Evolutionary conservation across 2,888 invertebrate genomes (phyloP).

Genomic region (Nyleta sp.): DNA sequence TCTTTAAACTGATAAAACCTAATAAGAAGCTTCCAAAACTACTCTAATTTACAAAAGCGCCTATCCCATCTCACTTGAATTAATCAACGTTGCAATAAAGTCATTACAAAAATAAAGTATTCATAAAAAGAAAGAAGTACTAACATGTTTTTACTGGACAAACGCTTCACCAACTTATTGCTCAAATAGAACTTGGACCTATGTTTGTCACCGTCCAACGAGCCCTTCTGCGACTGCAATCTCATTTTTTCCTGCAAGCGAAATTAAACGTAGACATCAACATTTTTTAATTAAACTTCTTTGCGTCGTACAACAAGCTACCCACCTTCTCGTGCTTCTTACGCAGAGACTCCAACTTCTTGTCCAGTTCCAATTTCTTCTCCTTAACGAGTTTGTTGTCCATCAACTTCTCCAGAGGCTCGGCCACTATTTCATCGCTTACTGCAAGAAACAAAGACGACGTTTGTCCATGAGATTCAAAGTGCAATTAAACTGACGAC

Average conservation of each 20-base stretch:
- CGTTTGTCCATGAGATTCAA: conserved; percentile 10
- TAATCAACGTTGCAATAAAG: too few species aligned
- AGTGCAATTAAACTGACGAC: conserved; percentile 19
- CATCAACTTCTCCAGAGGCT: conserved; percentile 90
- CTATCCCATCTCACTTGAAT: too few species aligned
- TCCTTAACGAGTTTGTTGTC: conserved; percentile 92
- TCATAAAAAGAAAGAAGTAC: too few species aligned
- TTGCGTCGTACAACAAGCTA: not conserved
- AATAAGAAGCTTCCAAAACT: too few species aligned
- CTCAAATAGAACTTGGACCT: conserved; percentile 89
- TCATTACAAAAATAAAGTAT: too few species aligned
- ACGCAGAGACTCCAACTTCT: conserved; percentile 92
- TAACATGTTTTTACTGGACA: conserved; percentile 92
- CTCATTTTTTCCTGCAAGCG: conserved; percentile 84
- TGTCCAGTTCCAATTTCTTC: conserved; percentile 92
- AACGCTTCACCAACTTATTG: conserved; percentile 89
- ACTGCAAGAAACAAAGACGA: conserved; percentile 65
- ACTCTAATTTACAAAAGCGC: too few species aligned
- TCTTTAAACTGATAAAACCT: too few species aligned
- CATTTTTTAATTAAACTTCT: conserved; percentile 6
- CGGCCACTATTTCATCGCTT: conserved; percentile 86
- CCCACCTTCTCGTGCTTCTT: conserved; percentile 90
- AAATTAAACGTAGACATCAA: not conserved
- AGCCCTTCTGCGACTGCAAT: conserved; percentile 84
- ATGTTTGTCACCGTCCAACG: conserved; percentile 86